Base-by-base conservation (phyloP, 2,113 vertebrate species). In the Corythoichthys haematopterus region DNA sequence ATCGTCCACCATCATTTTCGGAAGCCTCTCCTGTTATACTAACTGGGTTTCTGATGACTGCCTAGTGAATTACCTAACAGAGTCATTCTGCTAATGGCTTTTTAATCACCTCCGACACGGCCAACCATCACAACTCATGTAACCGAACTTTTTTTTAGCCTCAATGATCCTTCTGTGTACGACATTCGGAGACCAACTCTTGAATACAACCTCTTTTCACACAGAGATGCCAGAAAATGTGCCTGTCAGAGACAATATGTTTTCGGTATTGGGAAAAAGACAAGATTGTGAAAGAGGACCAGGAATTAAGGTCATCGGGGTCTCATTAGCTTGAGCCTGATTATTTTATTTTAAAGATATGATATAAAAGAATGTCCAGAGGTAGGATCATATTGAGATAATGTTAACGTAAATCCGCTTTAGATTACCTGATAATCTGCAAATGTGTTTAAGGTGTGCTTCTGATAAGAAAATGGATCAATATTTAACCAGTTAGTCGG, bases 71-170 rank as follows among this genome's bases (percentile, higher is more conserved):
- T 89, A 90, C 86, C 89, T 90, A 75, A 16, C 69, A 89, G 86
- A 89, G 80, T 85, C 82, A 45, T 85, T 87, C 33, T 71, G 53
- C 80, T 88, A 88, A 92, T 89, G 81, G 80, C 70, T 90, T 91
- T 92, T 87, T 90, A 92, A 92, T 92, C 88, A 90, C 89, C 79
- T 85, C 76, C 87, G 84, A 47, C 72, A 81, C 48, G 59, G 58
- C 75, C 78, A 57, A 57, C 33, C 33, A 36, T 33, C 2, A 36
- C 33, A 36, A 78, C 57, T 68, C 55, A 73, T 53, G 62, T 61
- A 45, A 65, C 65, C 61, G 85, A 84, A 87, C 70, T 69, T 82
- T 72, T 81, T 56, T 35, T 63, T 77, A 53, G 40, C 63, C 61
- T 74, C 86, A 84, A 84, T 82, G 76, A 82, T 77, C 67, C 70